phyloP scores from a whole-genome alignment of 2,888 invertebrate species.

The Lucinisca nassula region DNA sequence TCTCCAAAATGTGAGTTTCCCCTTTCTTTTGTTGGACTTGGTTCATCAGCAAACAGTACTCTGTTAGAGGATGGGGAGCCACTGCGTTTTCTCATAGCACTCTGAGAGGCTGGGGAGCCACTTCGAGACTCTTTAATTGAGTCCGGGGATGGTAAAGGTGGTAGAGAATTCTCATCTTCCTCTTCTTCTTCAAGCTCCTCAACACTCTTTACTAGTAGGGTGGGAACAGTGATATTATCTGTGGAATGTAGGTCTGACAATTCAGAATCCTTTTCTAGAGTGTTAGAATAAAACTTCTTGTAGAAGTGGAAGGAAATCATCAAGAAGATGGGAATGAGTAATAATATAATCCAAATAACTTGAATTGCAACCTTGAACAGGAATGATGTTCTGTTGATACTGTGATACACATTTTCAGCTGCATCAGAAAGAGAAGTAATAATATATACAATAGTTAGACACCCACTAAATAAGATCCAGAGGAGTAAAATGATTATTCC shows the following conservation, averaged over 20 bases:
- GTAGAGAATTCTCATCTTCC: constrained; percentile 59
- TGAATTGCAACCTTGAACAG: constrained; percentile 72
- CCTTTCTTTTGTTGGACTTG: constrained; percentile 55
- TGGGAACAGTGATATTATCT: constrained; percentile 74
- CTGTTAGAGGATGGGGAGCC: constrained; percentile 67
- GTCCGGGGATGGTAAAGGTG: constrained; percentile 64
- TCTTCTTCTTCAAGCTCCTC: constrained; percentile 69
- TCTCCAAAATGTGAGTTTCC: constrained; percentile 52
- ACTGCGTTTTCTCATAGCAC: constrained; percentile 63
- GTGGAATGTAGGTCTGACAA: constrained; percentile 70
- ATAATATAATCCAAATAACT: constrained; percentile 66
- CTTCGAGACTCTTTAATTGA: constrained; percentile 48
- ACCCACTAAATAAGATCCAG: constrained; percentile 59
- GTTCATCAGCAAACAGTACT: constrained; percentile 64
- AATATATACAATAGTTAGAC: constrained; percentile 70
- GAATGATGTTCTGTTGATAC: constrained; percentile 70
- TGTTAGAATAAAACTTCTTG: constrained; percentile 40
- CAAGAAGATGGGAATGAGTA: constrained; percentile 56
- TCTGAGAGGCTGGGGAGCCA: constrained; percentile 64
- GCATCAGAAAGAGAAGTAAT: constrained; percentile 67
- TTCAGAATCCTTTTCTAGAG: constrained; percentile 53
- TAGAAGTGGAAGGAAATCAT: constrained; percentile 56
- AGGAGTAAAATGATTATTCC: constrained; percentile 58
- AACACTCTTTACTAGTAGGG: constrained; percentile 72
- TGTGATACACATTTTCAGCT: constrained; percentile 60